Evolutionary conservation across 2,113 vertebrate genomes (phyloP), one percentile per base, ranked within the genome.

Genomic region (Pachycephala philippinensis): DNA sequence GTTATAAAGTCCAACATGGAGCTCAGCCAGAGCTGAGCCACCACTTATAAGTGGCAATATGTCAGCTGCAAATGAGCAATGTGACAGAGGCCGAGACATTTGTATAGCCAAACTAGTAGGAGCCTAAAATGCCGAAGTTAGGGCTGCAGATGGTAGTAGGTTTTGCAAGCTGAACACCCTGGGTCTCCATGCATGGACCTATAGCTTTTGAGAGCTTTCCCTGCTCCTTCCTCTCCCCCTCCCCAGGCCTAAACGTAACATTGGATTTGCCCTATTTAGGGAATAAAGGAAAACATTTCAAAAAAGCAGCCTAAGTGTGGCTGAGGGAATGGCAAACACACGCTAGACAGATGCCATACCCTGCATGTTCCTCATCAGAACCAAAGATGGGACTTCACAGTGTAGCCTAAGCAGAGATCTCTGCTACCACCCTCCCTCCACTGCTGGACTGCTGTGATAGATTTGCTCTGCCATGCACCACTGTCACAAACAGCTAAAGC

Each of bases 31-130:
- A 90, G 61, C 61, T 11, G 19, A 87, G 57, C 52, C 80, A 60
- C 65, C 24, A 1, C 66, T 93, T 94, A 66, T 75, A 89, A 84
- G 83, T 60, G 63, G 56, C 83, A 83, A 47, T 42, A 74, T 52
- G 85, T 92, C 86, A 92, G 69, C 59, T 93, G 87, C 82, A 91
- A 86, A 94, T 37, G 60, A 78, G 69, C 86, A 68, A 9, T 31
- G 61, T 69, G 26, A 30, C 23, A 78, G 47, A 47, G 84, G 47
- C 42, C 0, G 1, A 75, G 57, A 53, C 40, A 63, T 94, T 77
- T 94, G 68, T 59, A 39, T 37, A 88, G 64, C 64, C 79, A 90
- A 95, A 93, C 17, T 21, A 81, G 44, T 2, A 83, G 88, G n/a
- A 64, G 39, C 42, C 44, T 63, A 47, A 90, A 70, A 78, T 15